A percentile compares a stretch with the other conserved stretches of the same genome.
Evolutionary conservation across 2,113 vertebrate species (phyloP).

Genomic region (Upupa epops): DNA sequence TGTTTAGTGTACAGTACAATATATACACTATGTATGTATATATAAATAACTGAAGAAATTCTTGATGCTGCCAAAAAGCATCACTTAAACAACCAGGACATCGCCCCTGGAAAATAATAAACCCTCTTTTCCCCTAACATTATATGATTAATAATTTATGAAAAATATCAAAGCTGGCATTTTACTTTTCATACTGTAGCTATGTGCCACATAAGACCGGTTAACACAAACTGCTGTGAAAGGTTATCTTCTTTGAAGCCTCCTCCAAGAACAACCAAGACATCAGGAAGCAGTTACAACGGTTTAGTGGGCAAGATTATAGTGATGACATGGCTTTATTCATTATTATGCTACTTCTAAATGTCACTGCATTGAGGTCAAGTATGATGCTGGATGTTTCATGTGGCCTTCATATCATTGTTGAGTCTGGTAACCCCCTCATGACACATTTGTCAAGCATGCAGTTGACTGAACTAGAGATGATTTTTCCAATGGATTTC

Average conservation of each 20-base stretch:
- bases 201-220: background rate
- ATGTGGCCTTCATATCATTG: background rate
- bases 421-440: background rate
- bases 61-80: background rate
- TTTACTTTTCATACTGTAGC: background rate
- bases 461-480: background rate
- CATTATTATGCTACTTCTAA: background rate
- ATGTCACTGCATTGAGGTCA: background rate
- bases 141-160: no score
- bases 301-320: background rate
- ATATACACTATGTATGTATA: background rate
- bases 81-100: background rate
- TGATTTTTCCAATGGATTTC: rapidly evolving
- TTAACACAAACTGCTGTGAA: background rate
- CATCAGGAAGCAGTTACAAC: rapidly evolving
- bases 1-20: background rate
- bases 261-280: background rate
- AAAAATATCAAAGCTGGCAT: background rate
- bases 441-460: background rate
- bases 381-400: background rate
- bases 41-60: background rate
- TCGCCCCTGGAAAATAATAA: rapidly evolving
- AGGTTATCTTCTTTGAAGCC: background rate
- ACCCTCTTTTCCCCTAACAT: background rate
- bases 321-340: background rate